A percentile compares a stretch with the other conserved stretches of the same genome.
phyloP scores from a whole-genome alignment of 1,140 invertebrate genomes.

The Conus ventricosus region DNA sequence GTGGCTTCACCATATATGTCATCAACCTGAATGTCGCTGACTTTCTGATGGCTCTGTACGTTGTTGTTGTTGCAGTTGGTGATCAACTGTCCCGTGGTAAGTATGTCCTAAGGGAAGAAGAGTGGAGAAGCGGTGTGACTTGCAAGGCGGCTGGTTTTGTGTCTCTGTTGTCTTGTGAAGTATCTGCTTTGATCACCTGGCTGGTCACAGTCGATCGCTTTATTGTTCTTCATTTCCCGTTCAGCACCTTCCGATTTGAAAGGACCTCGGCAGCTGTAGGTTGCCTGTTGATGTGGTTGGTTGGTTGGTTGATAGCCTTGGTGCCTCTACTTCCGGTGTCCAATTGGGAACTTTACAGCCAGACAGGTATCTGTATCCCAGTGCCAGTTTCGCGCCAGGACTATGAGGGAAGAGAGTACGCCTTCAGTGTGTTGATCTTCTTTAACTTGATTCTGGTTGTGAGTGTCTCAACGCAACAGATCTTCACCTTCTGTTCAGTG shows the following conservation, averaged over 20 bases:
- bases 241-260: conserved; percentile 36
- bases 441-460: conserved; percentile 49
- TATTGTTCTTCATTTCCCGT: conserved; percentile 56
- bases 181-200: conserved; percentile 33
- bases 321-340: conserved; percentile 33
- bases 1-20: conserved; percentile 53
- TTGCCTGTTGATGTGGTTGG: conserved; percentile 29
- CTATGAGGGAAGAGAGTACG: conserved; percentile 43
- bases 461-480: conserved; percentile 42
- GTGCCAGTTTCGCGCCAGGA: conserved; percentile 42
- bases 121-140: conserved; percentile 52
- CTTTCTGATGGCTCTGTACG: conserved; percentile 68
- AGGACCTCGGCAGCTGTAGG: conserved; percentile 26
- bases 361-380: conserved; percentile 48
- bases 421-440: conserved; percentile 45
- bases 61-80: conserved; percentile 59
- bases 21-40: conserved; percentile 64
- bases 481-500: conserved; percentile 43
- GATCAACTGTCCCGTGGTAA: conserved; percentile 41
- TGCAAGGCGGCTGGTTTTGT: conserved; percentile 64
- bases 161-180: conserved; percentile 52
- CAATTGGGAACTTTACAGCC: conserved; percentile 47
- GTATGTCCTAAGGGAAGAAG: conserved; percentile 54
- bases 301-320: conserved; percentile 37
- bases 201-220: conserved; percentile 57